Base-by-base conservation (phyloP, 2,113 vertebrate species). In the Odontesthes bonariensis region DNA sequence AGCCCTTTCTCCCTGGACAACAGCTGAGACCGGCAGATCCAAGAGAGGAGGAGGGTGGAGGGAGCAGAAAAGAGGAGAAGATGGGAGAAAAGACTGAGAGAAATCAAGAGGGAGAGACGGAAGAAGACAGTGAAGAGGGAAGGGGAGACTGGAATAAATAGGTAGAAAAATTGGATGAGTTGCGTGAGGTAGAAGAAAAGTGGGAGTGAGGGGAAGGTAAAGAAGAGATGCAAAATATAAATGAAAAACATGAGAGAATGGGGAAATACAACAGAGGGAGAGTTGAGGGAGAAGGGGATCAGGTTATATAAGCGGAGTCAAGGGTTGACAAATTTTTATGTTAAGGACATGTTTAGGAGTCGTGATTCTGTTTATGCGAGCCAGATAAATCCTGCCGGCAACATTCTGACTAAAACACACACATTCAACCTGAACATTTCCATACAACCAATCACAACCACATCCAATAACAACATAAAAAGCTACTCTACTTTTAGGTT, bases 11-110 rank as follows among this genome's bases (percentile, higher is more conserved):
- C 83, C 86, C 89, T 51, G 87, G 85, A 75, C 86, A 92, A 94
- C 94, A 94, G 94, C 94, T 94, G 94, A 94, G 92, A 90, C 88
- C 81, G 81, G 73, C 79, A 72, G 77, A 79, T 82, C 82, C 38
- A 51, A 84, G 77, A 55, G 83, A 73, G 55, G 23, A 80, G 52
- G 33, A 31, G 19, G 57, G 44, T 5, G 10, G 11, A 32, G 22
- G 16, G 9, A 38, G 20, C 20, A 55, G 55, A 27, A 32, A 12
- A 47, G 44, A 32, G 8, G 33, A 16, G 22, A 9, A 49, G 16
- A 38, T 38, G 35, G 17, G 40, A 22, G 5, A 59, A 14, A 13
- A 33, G 35, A 38, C 35, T 7, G 46, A 49, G 17, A 5, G 16
- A 23, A 17, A 12, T 16, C 35, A 38, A 38, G 38, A 31, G 27